Percentiles rank a stretch among this genome's conserved stretches.
These are phyloP conservation scores for Abrostola tripartita DNA, from an alignment of 2,888 invertebrate species.

Conservation along the genomic window DNA sequence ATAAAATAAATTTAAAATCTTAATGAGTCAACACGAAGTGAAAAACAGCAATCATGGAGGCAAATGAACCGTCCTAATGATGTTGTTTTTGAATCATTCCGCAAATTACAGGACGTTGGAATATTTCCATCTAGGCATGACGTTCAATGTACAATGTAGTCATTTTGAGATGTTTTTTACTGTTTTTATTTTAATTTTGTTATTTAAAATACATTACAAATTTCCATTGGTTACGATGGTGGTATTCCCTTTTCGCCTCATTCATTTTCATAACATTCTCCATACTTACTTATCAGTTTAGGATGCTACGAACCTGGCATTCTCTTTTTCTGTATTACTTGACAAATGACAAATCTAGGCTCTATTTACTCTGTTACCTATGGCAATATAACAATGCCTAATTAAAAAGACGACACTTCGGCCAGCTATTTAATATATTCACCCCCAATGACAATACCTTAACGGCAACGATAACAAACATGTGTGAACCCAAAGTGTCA, in stretches of 20 bases:
- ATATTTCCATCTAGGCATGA: conserved; percentile 25
- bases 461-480: conserved; percentile 58
- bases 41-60: conserved; percentile 63
- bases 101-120: conserved; percentile 39
- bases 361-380: conserved; percentile 19
- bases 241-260: too few species aligned
- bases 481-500: conserved; percentile 62
- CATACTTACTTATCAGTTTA: too few species aligned
- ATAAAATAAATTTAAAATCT: conserved; percentile 38
- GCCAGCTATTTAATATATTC: conserved; percentile 46
- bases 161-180: too few species aligned
- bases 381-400: conserved; percentile 15
- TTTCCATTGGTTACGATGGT: too few species aligned
- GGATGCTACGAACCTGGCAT: too few species aligned
- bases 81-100: conserved; percentile 58
- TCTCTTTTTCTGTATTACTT: too few species aligned
- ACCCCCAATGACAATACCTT: conserved; percentile 34
- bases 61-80: conserved; percentile 65
- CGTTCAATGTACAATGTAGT: neutral
- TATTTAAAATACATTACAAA: too few species aligned
- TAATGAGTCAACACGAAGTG: conserved; percentile 55
- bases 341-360: too few species aligned
- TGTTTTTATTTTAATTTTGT: too few species aligned
- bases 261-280: too few species aligned
- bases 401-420: conserved; percentile 10